Conservation (phyloP, 1,140 invertebrate genomes). For the Diachasmimorpha longicaudata region DNA sequence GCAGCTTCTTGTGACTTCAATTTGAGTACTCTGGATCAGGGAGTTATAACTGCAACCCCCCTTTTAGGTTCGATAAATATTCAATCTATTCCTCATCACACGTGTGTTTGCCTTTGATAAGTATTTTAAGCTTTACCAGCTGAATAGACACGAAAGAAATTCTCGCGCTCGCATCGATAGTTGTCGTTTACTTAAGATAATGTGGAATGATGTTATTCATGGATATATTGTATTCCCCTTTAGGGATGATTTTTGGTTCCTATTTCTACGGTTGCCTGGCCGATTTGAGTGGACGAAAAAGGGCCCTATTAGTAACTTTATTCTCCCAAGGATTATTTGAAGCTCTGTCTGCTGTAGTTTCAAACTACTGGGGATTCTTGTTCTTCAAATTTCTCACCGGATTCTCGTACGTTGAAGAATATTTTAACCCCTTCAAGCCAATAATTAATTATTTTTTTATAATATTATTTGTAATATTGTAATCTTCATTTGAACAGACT, state of each 20-base stretch:
- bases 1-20: background rate
- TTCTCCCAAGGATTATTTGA: conserved; percentile 58
- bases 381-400: conserved; percentile 71
- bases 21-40: background rate
- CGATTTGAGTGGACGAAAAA: conserved; percentile 57
- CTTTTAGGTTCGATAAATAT: background rate
- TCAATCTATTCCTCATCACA: background rate
- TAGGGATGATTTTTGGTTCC: conserved; percentile 63
- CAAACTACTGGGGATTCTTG: conserved; percentile 55
- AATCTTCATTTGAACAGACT: conserved; percentile 48
- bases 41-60: background rate
- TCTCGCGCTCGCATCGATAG: too few species aligned
- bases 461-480: background rate
- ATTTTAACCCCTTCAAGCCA: background rate
- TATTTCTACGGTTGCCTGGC: conserved; percentile 64
- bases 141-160: too few species aligned
- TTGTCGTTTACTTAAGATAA: too few species aligned
- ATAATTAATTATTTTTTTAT: too few species aligned
- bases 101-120: too few species aligned
- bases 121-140: too few species aligned
- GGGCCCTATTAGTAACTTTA: conserved; percentile 58
- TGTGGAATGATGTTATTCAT: too few species aligned
- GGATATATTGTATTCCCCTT: background rate
- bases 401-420: conserved; percentile 55
- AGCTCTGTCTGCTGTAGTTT: conserved; percentile 55